Evolutionary conservation across 2,113 vertebrate species (phyloP), one percentile per base, ranked within the genome.

Genomic region (Nothobranchius furzeri): DNA sequence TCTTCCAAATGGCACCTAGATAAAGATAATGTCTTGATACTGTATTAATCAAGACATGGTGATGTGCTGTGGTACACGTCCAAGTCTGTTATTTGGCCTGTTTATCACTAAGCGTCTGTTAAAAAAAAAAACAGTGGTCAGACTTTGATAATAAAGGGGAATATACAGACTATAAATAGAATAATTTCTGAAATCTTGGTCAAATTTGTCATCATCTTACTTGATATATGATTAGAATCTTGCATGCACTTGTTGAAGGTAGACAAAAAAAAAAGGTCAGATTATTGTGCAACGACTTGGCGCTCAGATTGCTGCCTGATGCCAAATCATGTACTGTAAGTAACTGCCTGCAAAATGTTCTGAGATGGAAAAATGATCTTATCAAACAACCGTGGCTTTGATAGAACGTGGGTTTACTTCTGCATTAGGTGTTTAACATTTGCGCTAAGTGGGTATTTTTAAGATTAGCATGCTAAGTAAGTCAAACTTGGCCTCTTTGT

Each of bases 201-300:
- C 66, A 59, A 69, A 49, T 65, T 81, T 64, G 79, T 87, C 71
- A 79, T 62, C 30, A 68, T 65, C 60, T 79, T 82, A 76, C 76
- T 48, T 61, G 53, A 81, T 71, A 76, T 75, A 74, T 82, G 72
- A 84, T 67, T 79, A 73, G 65, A 51, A 65, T 78, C 75, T 61
- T 70, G 80, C 77, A 68, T 78, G 78, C 66, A 76, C 69, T 71
- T 66, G 68, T 54, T 77, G 63, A 60, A 67, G 68, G 59, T 64
- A 81, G 64, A 55, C 57, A 81, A 84, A 90, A 82, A 59, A 91
- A 82, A 78, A 75, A 81, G 75, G 75, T 78, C 79, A 87, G 68
- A 49, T 76, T 71, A 85, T 91, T 90, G 88, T 75, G 87, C 76
- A 91, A 90, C 75, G 64, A 50, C 47, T 76, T 84, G 75, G 70